A percentile compares a stretch with the other conserved stretches of the same genome.
These are phyloP conservation scores for Sitta carolinensis DNA, from an alignment of 2,797 vertebrate genomes.

Conservation along the genomic window DNA sequence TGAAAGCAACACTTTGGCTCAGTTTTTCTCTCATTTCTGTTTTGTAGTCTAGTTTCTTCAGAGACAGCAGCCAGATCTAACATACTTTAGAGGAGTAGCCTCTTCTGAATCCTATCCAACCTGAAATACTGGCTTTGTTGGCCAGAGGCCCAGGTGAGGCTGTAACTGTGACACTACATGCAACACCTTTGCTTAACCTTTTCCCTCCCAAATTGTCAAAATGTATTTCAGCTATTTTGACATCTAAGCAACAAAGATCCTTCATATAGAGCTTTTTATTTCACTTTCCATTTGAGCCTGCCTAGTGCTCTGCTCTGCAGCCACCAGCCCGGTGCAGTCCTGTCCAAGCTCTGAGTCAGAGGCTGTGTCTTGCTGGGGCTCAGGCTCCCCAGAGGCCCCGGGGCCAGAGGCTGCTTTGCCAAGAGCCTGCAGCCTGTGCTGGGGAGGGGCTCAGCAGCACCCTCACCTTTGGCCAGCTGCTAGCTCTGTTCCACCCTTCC, in stretches of 20 bases:
- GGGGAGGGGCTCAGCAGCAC: not conserved
- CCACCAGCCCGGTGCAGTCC: not conserved
- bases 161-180: constrained; percentile 37
- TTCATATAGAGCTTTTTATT: not conserved
- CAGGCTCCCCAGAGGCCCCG: not conserved
- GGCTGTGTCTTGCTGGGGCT: not conserved
- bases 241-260: not conserved
- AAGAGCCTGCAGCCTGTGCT: not conserved
- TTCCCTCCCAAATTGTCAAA: constrained; percentile 44
- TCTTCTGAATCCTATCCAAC: constrained; percentile 69
- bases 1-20: not conserved
- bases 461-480: constrained; percentile 38
- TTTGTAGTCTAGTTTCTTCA: constrained; percentile 19
- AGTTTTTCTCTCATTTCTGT: not conserved
- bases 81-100: constrained; percentile 61
- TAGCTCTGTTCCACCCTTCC: not conserved
- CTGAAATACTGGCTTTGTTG: constrained; percentile 78
- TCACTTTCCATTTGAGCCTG: not conserved
- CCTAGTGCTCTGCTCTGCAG: not conserved
- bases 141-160: constrained; percentile 62
- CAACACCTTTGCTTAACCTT: constrained; percentile 71
- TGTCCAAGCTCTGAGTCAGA: not conserved
- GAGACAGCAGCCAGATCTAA: constrained; percentile 44
- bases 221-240: not conserved
- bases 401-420: not conserved